These are phyloP conservation scores for Psittacula echo DNA, from an alignment of 2,797 vertebrate species.

Conservation along the genomic window DNA sequence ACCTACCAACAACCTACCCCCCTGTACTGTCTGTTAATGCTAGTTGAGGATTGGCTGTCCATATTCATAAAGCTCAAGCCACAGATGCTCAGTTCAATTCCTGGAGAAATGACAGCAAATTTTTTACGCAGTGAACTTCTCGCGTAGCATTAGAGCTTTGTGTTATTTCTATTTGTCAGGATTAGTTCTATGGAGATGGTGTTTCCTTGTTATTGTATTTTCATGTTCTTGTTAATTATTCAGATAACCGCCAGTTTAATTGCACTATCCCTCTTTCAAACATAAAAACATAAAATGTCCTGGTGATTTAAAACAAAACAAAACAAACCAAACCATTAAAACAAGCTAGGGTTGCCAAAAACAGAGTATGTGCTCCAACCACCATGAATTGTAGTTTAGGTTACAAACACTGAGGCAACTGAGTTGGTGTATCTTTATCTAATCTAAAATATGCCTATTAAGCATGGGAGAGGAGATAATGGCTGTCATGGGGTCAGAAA, in stretches of 20 bases:
- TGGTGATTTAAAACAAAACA: not conserved
- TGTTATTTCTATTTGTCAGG: not conserved
- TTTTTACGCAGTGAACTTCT: not conserved
- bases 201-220: not conserved
- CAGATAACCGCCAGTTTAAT: not conserved
- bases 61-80: not conserved
- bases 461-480: not conserved
- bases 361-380: not conserved
- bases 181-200: not conserved
- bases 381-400: not conserved
- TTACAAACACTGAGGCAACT: not conserved
- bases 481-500: not conserved
- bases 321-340: not conserved
- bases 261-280: not conserved
- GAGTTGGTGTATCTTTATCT: not conserved
- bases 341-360: not conserved
- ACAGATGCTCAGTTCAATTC: not conserved
- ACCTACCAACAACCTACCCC: fast-evolving
- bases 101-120: not conserved
- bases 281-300: not conserved
- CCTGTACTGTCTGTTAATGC: not conserved
- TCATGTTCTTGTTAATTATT: not conserved
- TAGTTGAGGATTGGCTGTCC: not conserved
- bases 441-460: not conserved
- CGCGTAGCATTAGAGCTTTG: not conserved